phyloP scores from a whole-genome alignment of 2,113 vertebrate genomes.

The Pao palembangensis region DNA sequence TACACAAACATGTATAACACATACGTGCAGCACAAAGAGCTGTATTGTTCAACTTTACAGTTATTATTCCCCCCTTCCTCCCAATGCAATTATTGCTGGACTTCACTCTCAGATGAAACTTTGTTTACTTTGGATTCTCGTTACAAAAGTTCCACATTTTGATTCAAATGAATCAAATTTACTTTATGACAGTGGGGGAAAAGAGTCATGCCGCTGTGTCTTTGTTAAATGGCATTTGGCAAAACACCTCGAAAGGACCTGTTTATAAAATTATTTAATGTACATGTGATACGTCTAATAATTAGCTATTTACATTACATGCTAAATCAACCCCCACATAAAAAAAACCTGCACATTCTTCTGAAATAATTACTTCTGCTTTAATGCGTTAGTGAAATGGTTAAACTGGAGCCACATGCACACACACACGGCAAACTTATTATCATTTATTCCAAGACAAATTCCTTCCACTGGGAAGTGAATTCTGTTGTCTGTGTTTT shows the following conservation, averaged over 20 bases:
- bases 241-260: no score
- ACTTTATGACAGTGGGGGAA: background rate
- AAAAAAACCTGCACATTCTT: background rate
- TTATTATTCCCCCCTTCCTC: slow-evolving; percentile 10
- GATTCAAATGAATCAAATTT: slow-evolving; percentile 7
- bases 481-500: slow-evolving; percentile 22
- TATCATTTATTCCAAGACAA: slow-evolving; percentile 27
- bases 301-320: background rate
- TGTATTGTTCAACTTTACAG: slow-evolving; percentile 28
- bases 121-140: slow-evolving; percentile 40
- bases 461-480: slow-evolving; percentile 16
- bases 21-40: slow-evolving; percentile 13
- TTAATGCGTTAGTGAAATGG: background rate
- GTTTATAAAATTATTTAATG: background rate
- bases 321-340: background rate
- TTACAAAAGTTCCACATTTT: slow-evolving; percentile 43
- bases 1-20: background rate
- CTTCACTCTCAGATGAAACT: slow-evolving; percentile 19
- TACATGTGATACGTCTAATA: background rate
- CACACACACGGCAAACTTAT: slow-evolving; percentile 7
- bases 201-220: slow-evolving; percentile 13
- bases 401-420: slow-evolving; percentile 32
- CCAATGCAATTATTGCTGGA: slow-evolving; percentile 33
- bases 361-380: slow-evolving; percentile 1
- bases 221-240: slow-evolving; percentile 15